Conservation (phyloP, 2,113 vertebrate genomes). For the Sardina pilchardus region DNA sequence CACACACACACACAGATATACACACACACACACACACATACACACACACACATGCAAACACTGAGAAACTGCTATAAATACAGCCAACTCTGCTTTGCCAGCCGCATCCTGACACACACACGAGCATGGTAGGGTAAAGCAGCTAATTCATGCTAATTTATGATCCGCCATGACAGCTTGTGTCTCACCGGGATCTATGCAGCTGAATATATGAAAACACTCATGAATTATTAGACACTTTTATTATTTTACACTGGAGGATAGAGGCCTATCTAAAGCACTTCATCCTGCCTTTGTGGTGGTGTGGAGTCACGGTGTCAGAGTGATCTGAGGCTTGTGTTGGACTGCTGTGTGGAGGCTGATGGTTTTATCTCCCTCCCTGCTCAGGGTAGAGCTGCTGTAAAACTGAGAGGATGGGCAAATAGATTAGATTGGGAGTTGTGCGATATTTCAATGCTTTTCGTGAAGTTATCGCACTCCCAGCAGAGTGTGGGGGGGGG, state of each 20-base stretch:
- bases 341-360: neutral
- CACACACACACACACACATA: no score
- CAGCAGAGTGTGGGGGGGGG: neutral
- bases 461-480: neutral
- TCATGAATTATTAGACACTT: constrained; percentile 9
- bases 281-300: neutral
- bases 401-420: neutral
- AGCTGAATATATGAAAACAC: neutral
- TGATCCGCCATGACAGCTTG: neutral
- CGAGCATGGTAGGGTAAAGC: neutral
- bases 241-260: neutral
- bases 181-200: neutral
- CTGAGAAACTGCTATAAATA: no score
- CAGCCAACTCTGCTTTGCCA: no score
- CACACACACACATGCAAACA: no score
- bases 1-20: no score
- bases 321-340: neutral
- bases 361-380: neutral
- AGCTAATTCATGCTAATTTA: constrained; percentile 5
- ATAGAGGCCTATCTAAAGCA: neutral
- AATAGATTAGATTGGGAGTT: neutral
- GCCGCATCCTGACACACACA: no score
- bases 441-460: neutral
- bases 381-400: neutral
- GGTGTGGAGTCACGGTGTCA: neutral